Base-by-base conservation (phyloP, 2,113 vertebrate genomes). In the Notiomystis cincta region DNA sequence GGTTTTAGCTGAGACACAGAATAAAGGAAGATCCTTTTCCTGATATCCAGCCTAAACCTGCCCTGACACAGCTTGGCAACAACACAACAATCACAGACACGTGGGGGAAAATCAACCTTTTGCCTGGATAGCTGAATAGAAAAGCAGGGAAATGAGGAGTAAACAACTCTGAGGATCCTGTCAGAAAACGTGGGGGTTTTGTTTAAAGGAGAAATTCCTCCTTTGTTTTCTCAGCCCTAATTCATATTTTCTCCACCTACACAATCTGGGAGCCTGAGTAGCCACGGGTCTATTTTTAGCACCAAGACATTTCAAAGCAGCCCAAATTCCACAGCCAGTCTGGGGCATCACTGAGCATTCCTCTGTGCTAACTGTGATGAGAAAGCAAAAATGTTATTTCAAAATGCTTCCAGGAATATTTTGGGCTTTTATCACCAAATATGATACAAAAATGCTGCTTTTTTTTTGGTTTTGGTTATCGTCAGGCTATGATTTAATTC, bases 131-230 rank as follows among this genome's bases (percentile, higher is more conserved):
- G 9, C 44, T 1, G 15, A 80, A 75, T 10, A 1, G 9, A 84
- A 87, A 0, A 83, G 42, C 82, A 93, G 31, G 78, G 33, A 65
- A 86, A 82, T 76, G 1, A 65, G 35, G 38, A 87, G n/a, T 33
- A 58, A 95, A 76, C 47, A 87, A 10, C 64, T 82, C 69, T 42
- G 48, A 85, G 67, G 45, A 35, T 73, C 40, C 65, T 70, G 64
- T 42, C 40, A 88, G 33, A 85, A 82, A 95, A 88, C 0, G 15
- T 77, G 71, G 75, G 75, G 73, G 6, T 31, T 91, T 91, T 94
- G 90, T 76, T 94, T 95, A 93, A 73, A 88, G 20, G 51, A 80
- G 90, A 95, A 93, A 96, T 91, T 96, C 96, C 73, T 90, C 47
- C 86, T 90, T 80, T 92, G 94, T 93, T 97, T 93, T 93, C 80